These are phyloP conservation scores for Ryuthela nishihirai DNA, from an alignment of 2,888 invertebrate species.

Conservation along the genomic window DNA sequence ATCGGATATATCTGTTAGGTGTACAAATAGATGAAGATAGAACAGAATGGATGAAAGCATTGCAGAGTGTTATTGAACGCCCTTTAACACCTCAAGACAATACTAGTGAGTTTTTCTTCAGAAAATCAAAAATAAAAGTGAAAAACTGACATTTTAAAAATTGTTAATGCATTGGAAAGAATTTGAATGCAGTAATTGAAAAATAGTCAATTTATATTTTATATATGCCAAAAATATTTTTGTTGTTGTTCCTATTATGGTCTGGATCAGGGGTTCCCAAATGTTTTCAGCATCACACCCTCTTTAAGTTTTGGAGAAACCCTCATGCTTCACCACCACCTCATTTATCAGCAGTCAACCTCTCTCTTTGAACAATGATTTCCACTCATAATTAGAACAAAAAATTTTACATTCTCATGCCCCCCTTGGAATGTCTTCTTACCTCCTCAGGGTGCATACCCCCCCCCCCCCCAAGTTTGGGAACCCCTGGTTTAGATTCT, in stretches of 20 bases:
- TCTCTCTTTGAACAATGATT: no score
- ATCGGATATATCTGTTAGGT: conserved; percentile 69
- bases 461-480: no score
- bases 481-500: no score
- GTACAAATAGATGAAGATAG: conserved; percentile 72
- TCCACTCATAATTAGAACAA: no score
- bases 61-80: conserved; percentile 68
- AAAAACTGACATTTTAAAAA: background rate
- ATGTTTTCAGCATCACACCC: no score
- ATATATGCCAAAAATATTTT: background rate
- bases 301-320: no score
- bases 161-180: background rate
- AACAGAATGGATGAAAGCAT: conserved; percentile 72
- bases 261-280: background rate
- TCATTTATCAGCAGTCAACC: no score
- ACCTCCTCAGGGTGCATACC: no score
- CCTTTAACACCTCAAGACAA: conserved; percentile 72
- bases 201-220: background rate
- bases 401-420: no score
- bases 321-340: no score
- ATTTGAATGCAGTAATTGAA: background rate
- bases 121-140: background rate
- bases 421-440: no score
- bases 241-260: background rate
- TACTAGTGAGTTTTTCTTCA: conserved; percentile 28